Base-by-base conservation (phyloP, 2,888 invertebrate species). In the Ectemnius continuus region DNA sequence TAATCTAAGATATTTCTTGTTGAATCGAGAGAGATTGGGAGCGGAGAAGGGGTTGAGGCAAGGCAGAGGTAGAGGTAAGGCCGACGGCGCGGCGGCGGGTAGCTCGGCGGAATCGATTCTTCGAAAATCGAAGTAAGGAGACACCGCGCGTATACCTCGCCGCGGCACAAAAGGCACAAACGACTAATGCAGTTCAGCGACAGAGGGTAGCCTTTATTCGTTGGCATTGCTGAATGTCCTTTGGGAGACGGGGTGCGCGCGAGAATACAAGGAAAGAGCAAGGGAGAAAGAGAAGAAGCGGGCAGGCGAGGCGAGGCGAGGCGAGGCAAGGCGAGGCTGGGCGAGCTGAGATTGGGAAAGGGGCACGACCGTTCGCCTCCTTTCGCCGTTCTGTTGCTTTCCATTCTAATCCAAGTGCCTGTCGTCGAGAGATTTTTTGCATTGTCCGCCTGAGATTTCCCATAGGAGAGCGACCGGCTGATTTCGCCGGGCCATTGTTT, bases 321-420 rank as follows among this genome's bases (percentile, higher is more conserved):
- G 71, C 56, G 47, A 52, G 47, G 47, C 47, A 14, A 47, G 47
- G 14, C 47, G 73, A 36, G 68, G 13, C 11, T 5, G n/a, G n/a
- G 74, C 61, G 76, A 73, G 75, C 75, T 79, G 83, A 82, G 85
- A 84, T 84, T 84, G 82, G 73, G 77, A 79, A 83, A 78, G 73
- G 79, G 81, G 68, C 74, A 78, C 67, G 67, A 73, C 83, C 52
- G 14, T 14, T 52, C 52, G 11, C 52, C 52, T 52, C 16, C 52
- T 16, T 52, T 84, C 82, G 79, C 75, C 73, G 75, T 73, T 78
- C 76, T 77, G 76, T 81, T 81, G 83, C 83, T 84, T 83, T 84
- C 80, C 82, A 84, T 83, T 83, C 76, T 79, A 80, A 83, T 84
- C 84, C 85, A 86, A 86, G 86, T 86, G 84, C 84, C 86, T 79